Base-by-base conservation (phyloP, 2,888 invertebrate species). In the Cylindroiulus punctatus region DNA sequence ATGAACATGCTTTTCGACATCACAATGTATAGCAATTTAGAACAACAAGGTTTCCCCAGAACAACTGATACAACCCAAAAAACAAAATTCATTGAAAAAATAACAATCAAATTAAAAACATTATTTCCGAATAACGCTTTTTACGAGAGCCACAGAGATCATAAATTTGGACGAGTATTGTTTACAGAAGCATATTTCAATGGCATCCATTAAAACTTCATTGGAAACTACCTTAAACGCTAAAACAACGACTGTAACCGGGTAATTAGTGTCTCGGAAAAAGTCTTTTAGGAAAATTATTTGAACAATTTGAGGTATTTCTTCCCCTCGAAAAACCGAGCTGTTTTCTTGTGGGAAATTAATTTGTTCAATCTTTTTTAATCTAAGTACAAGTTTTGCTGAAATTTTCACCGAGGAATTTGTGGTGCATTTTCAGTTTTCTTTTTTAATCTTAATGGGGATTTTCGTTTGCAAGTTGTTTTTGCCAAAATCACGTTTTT, bases 271-370 rank as follows among this genome's bases (percentile, higher is more conserved):
- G 26, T 76, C 17, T 76, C 14, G 76, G 22, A 7, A 7, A 22
- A 36, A 40, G 40, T 30, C 30, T 76, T 76, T 76, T 12, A 30
- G 3, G 30, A 1, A 14, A 30, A 22, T 5, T n/a, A 3, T 57
- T n/a, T 57, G 26, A n/a, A 12, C 26, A 22, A 26, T 10, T 65
- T 26, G 10, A 7, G 26, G 10, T 26, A 65, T 65, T 22, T 65
- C 26, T 7, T 8, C 10, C 26, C 4, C 12, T 10, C 4, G n/a
- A 65, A 65, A 76, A 76, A 26, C 22, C 76, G 7, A 12, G 14
- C 76, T 12, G 26, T 76, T 76, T 76, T 76, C 76, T 76, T 76
- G 76, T 76, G 76, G 76, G 76, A 76, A 76, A 76, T 30, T 76
- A 12, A 30, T 76, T 76, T 76, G 14, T 14, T 30, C 12, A 30